A percentile compares a stretch with the other conserved stretches of the same genome.
Evolutionary conservation across 2,113 vertebrate species (phyloP).

Genomic region (Gila orcuttii): DNA sequence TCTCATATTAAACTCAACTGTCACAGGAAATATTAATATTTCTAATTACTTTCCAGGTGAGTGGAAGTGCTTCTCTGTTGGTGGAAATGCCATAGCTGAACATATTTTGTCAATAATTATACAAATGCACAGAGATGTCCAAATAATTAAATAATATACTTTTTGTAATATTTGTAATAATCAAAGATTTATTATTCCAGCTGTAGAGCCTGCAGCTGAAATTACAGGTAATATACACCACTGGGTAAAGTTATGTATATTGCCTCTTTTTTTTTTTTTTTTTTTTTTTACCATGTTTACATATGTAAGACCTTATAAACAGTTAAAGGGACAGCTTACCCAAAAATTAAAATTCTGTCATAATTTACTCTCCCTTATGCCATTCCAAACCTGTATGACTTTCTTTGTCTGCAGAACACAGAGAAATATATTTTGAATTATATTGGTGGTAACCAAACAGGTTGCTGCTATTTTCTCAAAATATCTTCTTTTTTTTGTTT

Average conservation of each 20-base stretch:
- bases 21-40: constrained; percentile 18
- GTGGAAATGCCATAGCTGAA: neutral
- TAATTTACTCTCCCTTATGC: neutral
- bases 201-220: neutral
- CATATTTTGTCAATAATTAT: neutral
- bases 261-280: neutral
- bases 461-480: too few relatives aligned
- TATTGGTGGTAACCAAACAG: too few relatives aligned
- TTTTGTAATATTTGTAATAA: neutral
- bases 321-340: neutral
- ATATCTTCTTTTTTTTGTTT: too few relatives aligned
- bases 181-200: neutral
- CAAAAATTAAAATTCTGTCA: neutral
- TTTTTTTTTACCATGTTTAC: neutral
- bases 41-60: constrained; percentile 13
- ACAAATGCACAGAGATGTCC: neutral
- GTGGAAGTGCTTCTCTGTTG: neutral
- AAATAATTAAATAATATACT: neutral
- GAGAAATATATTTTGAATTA: too few relatives aligned
- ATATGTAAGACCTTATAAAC: neutral
- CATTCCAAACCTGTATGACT: neutral
- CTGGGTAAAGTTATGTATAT: neutral
- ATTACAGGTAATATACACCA: neutral
- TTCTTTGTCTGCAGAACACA: neutral
- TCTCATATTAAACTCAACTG: neutral